A percentile compares a stretch with the other conserved stretches of the same genome.
phyloP scores from a whole-genome alignment of 2,113 vertebrate genomes.

The Chamaetylas fuelleborni region DNA sequence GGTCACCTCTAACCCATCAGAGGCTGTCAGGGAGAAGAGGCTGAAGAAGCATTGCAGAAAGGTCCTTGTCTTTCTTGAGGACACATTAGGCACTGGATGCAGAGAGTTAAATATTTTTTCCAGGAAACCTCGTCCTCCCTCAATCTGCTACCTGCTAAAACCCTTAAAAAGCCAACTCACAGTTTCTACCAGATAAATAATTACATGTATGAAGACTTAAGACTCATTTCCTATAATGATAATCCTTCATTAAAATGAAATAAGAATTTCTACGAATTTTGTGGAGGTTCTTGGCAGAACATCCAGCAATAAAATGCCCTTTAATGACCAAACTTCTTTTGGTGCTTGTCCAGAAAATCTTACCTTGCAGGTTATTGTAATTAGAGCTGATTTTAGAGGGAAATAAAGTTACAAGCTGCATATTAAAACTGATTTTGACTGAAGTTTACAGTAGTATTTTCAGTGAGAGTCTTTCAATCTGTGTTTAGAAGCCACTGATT shows the following conservation, averaged over 20 bases:
- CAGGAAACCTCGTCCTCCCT: background rate
- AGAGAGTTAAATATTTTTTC: background rate
- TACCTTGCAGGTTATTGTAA: background rate
- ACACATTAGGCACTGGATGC: background rate
- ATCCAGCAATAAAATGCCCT: background rate
- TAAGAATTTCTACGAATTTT: background rate
- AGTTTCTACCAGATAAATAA: background rate
- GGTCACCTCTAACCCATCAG: background rate
- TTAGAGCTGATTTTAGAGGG: background rate
- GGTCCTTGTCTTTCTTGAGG: background rate
- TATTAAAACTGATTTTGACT: background rate
- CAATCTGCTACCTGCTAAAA: background rate
- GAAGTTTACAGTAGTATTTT: background rate
- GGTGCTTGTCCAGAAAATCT: background rate
- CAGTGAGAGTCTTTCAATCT: background rate
- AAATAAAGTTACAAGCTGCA: background rate
- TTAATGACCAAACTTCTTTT: background rate
- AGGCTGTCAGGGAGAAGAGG: background rate
- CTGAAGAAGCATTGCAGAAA: background rate
- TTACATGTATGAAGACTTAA: background rate
- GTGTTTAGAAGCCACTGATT: background rate
- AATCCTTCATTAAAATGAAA: background rate
- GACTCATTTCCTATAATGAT: background rate
- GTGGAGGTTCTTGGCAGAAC: background rate
- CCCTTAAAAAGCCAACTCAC: background rate